Conservation (phyloP, 23 tunicate species). For the Halocynthia aurantium region DNA sequence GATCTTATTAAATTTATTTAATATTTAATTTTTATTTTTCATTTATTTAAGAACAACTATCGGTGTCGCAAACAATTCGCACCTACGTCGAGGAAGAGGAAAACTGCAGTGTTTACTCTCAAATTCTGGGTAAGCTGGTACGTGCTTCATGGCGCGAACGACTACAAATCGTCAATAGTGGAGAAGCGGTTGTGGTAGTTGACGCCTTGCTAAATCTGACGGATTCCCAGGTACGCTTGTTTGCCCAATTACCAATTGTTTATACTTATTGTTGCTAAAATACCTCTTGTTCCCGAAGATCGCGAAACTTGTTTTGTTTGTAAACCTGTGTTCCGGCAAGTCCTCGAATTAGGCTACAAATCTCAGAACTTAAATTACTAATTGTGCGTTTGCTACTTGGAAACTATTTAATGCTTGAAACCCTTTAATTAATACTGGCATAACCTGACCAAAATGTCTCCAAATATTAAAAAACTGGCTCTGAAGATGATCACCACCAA, state of each 20-base stretch:
- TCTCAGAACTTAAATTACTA: too few species aligned
- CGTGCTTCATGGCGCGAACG: constrained; percentile 52
- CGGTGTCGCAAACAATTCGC: constrained; percentile 33
- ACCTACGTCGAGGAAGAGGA: constrained; percentile 32
- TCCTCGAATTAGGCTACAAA: too few species aligned
- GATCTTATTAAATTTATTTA: too few species aligned
- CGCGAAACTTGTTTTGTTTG: too few species aligned
- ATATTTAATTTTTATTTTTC: too few species aligned
- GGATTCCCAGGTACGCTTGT: constrained; percentile 9
- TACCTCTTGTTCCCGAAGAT: not conserved
- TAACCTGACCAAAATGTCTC: too few species aligned
- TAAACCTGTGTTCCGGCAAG: too few species aligned
- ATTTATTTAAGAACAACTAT: constrained; percentile 28
- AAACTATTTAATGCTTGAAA: too few species aligned
- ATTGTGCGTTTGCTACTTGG: too few species aligned
- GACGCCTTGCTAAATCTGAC: constrained; percentile 44
- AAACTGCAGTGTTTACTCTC: constrained; percentile 37
- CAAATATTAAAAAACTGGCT: not conserved
- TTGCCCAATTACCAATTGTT: not conserved
- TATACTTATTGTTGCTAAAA: not conserved
- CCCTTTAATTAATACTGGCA: too few species aligned
- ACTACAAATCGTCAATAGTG: constrained; percentile 37
- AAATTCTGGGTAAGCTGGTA: constrained; percentile 50
- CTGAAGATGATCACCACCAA: too few species aligned
- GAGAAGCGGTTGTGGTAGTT: constrained; percentile 49